Base-by-base conservation (phyloP, 2,797 vertebrate species). In the Melanotaenia pygmaea region DNA sequence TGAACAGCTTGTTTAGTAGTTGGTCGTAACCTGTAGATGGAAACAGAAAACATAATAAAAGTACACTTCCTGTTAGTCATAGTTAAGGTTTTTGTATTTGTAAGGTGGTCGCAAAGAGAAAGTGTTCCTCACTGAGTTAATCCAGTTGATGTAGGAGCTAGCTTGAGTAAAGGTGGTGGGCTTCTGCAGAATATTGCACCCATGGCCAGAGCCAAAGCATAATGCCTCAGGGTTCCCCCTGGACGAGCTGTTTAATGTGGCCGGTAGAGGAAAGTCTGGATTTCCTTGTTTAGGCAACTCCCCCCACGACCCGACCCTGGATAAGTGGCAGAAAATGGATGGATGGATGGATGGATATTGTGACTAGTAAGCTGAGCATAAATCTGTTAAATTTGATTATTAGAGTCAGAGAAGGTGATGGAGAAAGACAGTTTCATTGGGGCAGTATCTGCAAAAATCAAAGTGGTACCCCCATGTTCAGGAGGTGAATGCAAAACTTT, bases 101-200 rank as follows among this genome's bases (percentile, higher is more conserved):
- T 45, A 4, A 63, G 28, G 60, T 50, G 12, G 63, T 45, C 7
- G 30, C n/a, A 35, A 66, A 73, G 53, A 40, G 45, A 69, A 66
- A 59, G 47, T 50, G 16, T 45, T 67, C 1, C 94, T 91, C 80
- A 96, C 96, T 53, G 75, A 38, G 26, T 86, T 83, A 73, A 97
- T 95, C 95, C 96, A 97, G 85, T 62, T 14, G n/a, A 82, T 89
- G 89, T 93, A 95, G 75, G 92, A 91, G 26, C 93, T 96, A 74
- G 96, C 95, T 0, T 91, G 89, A 9, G 95, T 96, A 82, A 95
- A 96, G 81, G 96, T 94, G 0, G 94, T 92, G 0, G 96, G 96
- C 81, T 96, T 96, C 87, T 95, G 94, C 18, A 0, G 1, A 1
- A 87, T 83, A 50, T 96, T 96, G 89, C 95, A 97, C 76, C 92